Evolutionary conservation across 2,888 invertebrate species (phyloP).

Genomic region (Hirtodrosophila histrioides): DNA sequence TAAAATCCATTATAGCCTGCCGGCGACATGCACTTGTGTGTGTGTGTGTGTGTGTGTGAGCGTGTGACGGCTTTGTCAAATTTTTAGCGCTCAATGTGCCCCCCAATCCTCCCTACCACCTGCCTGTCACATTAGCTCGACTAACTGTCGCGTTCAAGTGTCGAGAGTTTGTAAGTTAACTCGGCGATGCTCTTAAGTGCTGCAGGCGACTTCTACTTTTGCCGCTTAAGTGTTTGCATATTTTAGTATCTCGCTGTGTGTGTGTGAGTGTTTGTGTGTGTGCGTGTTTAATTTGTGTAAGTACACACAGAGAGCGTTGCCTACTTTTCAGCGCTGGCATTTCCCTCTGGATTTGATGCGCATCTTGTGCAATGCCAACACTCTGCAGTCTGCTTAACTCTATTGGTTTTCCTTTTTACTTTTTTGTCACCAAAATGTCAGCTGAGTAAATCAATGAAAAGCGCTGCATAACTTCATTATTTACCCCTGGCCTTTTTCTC

Average conservation of each 20-base stretch:
- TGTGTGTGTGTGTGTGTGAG: not conserved
- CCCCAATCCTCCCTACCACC: too few relatives aligned
- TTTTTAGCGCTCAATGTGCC: slow-evolving; percentile 5
- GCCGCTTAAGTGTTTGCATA: slow-evolving; percentile 67
- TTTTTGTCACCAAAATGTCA: slow-evolving; percentile 12
- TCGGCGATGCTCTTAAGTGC: slow-evolving; percentile 40
- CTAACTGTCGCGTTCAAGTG: slow-evolving; percentile 35
- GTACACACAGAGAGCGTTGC: slow-evolving; percentile 33
- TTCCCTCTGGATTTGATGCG: slow-evolving; percentile 39
- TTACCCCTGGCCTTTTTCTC: not conserved
- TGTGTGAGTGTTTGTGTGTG: slow-evolving; percentile 4
- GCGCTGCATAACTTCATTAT: slow-evolving; percentile 71
- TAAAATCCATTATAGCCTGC: slow-evolving; percentile 50
- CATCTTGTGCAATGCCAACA: slow-evolving; percentile 20
- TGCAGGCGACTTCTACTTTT: slow-evolving; percentile 52
- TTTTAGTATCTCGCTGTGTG: slow-evolving; percentile 10
- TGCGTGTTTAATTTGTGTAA: slow-evolving; percentile 70
- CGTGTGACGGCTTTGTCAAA: slow-evolving; percentile 23
- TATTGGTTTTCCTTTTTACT: slow-evolving; percentile 35
- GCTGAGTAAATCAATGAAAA: slow-evolving; percentile 69
- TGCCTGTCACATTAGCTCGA: slow-evolving; percentile 37
- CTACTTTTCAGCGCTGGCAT: slow-evolving; percentile 21
- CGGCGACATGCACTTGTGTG: slow-evolving; percentile 32
- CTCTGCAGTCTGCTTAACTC: slow-evolving; percentile 28
- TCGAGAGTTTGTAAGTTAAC: slow-evolving; percentile 2